Percentiles rank a stretch among this genome's conserved stretches.
Evolutionary conservation across 2,113 vertebrate species (phyloP).

Genomic region (Oryzias curvinotus): DNA sequence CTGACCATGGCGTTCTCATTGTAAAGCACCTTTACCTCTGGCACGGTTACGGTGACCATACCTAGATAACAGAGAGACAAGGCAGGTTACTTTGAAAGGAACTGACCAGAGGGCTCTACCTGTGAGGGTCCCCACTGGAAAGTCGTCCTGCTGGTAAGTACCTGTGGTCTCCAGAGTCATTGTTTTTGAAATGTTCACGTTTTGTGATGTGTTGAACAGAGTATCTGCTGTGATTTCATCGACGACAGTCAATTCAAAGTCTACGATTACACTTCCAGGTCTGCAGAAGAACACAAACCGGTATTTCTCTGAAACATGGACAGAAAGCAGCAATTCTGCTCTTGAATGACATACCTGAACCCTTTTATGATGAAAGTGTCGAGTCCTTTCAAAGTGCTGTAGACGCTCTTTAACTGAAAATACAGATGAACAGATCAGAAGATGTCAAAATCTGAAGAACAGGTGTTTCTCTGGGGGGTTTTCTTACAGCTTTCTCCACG

Average conservation of each 20-base stretch:
- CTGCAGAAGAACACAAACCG: constrained; percentile 32
- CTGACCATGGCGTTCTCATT: accelerated
- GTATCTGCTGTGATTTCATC: accelerated
- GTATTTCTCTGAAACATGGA: constrained; percentile 1
- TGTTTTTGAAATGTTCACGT: accelerated
- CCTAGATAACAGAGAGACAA: background rate
- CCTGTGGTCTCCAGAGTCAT: constrained; percentile 46
- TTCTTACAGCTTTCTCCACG: accelerated
- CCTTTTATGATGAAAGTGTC: constrained; percentile 4
- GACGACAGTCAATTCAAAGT: constrained; percentile 41
- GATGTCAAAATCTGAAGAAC: too few relatives aligned
- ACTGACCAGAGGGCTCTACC: too few relatives aligned
- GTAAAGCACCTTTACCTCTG: accelerated
- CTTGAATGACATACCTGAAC: constrained; percentile 37
- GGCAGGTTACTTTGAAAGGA: too few relatives aligned
- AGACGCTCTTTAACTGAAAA: constrained; percentile 47
- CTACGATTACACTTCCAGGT: constrained; percentile 39
- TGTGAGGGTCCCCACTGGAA: too few relatives aligned
- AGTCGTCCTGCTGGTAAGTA: background rate
- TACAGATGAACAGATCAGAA: background rate
- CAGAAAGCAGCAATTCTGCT: background rate
- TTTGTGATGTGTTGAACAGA: accelerated
- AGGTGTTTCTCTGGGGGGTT: too few relatives aligned
- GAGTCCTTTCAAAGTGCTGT: constrained; percentile 60
- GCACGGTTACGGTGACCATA: background rate